Conservation (phyloP, 2,113 vertebrate species). For the Actinemys pallida region DNA sequence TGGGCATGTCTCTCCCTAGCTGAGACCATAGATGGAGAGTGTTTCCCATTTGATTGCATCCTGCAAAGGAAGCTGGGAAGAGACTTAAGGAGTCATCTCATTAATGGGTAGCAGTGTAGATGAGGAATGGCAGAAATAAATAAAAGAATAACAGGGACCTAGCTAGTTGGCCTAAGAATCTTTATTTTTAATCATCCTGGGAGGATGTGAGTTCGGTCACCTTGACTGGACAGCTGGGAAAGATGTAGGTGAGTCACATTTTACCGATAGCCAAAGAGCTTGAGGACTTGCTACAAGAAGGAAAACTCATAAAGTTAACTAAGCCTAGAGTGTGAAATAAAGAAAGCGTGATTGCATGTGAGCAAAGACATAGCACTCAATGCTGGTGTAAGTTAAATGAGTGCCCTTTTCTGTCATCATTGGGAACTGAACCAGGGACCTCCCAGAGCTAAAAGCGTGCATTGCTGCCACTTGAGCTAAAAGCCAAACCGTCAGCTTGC, state of each 20-base stretch:
- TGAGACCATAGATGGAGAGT: no score
- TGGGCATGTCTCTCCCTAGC: no score
- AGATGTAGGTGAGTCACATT: neutral
- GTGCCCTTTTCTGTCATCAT: neutral
- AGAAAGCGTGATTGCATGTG: neutral
- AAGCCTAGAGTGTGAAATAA: neutral
- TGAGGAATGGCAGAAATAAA: constrained; percentile 41
- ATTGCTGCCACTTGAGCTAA: neutral
- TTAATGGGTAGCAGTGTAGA: constrained; percentile 42
- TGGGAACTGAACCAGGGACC: neutral
- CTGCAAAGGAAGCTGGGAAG: neutral
- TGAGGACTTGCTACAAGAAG: neutral
- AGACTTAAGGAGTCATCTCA: constrained; percentile 62
- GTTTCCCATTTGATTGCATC: neutral
- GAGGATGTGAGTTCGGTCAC: neutral
- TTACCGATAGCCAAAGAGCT: neutral
- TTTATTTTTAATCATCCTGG: constrained; percentile 61
- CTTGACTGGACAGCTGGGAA: neutral
- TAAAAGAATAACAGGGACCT: constrained; percentile 53
- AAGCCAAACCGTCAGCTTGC: neutral
- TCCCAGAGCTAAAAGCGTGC: neutral
- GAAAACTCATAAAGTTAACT: neutral
- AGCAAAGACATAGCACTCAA: neutral
- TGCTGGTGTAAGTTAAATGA: neutral
- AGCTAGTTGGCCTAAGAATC: constrained; percentile 58